These are phyloP conservation scores for Caenorhabditis briggsae DNA, from an alignment of 1,140 invertebrate genomes.

Conservation along the genomic window DNA sequence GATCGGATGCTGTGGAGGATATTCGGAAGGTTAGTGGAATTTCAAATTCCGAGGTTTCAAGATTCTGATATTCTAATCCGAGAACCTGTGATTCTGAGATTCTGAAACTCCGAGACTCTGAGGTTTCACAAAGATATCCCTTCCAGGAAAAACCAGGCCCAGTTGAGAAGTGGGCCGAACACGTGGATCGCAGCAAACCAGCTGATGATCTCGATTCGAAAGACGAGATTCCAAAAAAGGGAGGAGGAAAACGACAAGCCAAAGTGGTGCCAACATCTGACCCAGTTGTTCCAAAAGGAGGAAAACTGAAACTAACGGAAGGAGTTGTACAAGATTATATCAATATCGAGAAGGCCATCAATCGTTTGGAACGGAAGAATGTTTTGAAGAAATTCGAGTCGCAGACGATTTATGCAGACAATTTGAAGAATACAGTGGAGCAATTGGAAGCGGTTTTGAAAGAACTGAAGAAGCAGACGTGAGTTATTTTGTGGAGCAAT, in stretches of 20 bases:
- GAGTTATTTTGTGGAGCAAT: slow-evolving; percentile 55
- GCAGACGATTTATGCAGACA: slow-evolving; percentile 75
- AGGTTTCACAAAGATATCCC: background rate
- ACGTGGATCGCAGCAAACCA: background rate
- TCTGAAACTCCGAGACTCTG: background rate
- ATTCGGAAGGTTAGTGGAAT: slow-evolving; percentile 2
- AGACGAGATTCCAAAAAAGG: background rate
- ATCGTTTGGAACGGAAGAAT: slow-evolving; percentile 72
- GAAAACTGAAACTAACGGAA: slow-evolving; percentile 73
- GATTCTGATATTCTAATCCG: too few species aligned
- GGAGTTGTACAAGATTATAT: slow-evolving; percentile 74
- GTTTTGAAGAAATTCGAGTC: slow-evolving; percentile 75
- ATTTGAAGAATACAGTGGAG: slow-evolving; percentile 75
- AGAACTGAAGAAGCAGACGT: slow-evolving; percentile 78
- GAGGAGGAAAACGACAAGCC: slow-evolving; percentile 46
- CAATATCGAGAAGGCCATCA: slow-evolving; percentile 72
- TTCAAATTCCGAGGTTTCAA: too few species aligned
- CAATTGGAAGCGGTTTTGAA: slow-evolving; percentile 77
- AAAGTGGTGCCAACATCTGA: slow-evolving; percentile 22
- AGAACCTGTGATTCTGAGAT: background rate
- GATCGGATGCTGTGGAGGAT: slow-evolving; percentile 24
- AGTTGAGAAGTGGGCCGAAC: slow-evolving; percentile 52
- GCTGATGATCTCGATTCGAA: background rate
- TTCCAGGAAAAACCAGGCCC: slow-evolving; percentile 21
- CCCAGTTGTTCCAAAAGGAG: slow-evolving; percentile 60